Conservation (phyloP, 2,113 vertebrate genomes). For the Thalassoma bifasciatum region DNA sequence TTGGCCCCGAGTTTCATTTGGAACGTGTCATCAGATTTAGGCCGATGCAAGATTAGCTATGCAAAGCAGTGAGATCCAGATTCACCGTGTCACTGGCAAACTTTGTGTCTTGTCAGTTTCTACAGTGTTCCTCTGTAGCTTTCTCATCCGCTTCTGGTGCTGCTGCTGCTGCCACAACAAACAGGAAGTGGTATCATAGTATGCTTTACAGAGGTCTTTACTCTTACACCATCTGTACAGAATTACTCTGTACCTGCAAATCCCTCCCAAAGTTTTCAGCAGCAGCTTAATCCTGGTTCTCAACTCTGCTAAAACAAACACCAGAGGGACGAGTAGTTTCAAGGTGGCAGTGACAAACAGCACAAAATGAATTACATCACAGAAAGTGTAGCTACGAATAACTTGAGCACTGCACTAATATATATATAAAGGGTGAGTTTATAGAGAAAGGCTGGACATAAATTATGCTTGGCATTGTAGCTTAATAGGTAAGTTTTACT, state of each 20-base stretch:
- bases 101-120: constrained; percentile 23
- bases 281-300: constrained; percentile 27
- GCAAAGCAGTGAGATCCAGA: constrained; percentile 38
- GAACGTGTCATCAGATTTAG: constrained; percentile 35
- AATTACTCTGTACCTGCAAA: constrained; percentile 40
- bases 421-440: neutral
- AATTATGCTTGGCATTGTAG: constrained; percentile 1
- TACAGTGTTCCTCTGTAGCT: neutral
- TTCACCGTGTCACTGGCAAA: constrained; percentile 25
- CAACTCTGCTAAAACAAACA: constrained; percentile 29
- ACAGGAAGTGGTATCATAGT: constrained; percentile 46
- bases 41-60: constrained; percentile 19
- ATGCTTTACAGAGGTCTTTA: constrained; percentile 10
- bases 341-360: constrained; percentile 20
- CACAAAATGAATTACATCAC: constrained; percentile 1
- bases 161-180: constrained; percentile 21
- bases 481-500: constrained; percentile 7
- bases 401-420: neutral
- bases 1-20: constrained; percentile 9
- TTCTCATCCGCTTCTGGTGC: constrained; percentile 8
- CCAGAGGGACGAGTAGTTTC: neutral
- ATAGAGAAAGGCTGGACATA: neutral
- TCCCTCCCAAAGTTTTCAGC: constrained; percentile 34
- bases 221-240: constrained; percentile 16
- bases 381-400: neutral